A percentile compares a stretch with the other conserved stretches of the same genome.
phyloP scores from a whole-genome alignment of 2,888 invertebrate genomes.

The Spisula solida region DNA sequence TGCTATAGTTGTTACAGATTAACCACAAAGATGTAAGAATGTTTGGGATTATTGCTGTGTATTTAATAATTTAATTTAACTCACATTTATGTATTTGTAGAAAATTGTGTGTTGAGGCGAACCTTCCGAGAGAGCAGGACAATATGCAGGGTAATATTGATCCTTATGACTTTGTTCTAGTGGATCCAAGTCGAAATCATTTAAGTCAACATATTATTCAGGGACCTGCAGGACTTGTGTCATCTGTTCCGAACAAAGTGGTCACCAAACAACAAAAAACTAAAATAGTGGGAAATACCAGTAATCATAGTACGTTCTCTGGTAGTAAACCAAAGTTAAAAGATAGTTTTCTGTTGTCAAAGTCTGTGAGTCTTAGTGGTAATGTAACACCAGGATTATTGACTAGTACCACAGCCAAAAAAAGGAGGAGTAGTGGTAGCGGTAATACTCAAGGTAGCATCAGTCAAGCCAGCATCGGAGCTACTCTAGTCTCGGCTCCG shows the following conservation, averaged over 20 bases:
- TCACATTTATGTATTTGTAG: conserved; percentile 73
- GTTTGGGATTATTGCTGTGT: too few relatives aligned
- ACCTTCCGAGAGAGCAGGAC: conserved; percentile 83
- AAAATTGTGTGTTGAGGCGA: conserved; percentile 86
- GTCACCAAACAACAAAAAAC: conserved; percentile 78
- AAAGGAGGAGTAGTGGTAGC: conserved; percentile 80
- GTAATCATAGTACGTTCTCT: conserved; percentile 37
- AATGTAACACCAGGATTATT: conserved; percentile 41
- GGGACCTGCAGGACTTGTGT: conserved; percentile 43
- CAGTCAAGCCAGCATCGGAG: conserved; percentile 54
- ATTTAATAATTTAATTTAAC: not conserved
- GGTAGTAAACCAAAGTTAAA: conserved; percentile 74
- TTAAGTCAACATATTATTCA: conserved; percentile 59
- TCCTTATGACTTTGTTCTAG: conserved; percentile 84
- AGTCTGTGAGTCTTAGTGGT: conserved; percentile 56
- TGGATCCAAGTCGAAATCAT: conserved; percentile 69
- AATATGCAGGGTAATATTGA: conserved; percentile 80
- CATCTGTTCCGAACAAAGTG: conserved; percentile 68
- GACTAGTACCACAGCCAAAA: conserved; percentile 68
- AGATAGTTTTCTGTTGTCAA: conserved; percentile 67
- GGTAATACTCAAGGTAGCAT: conserved; percentile 51
- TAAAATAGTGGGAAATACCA: conserved; percentile 26
- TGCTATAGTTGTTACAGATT: too few relatives aligned
- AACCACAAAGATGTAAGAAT: too few relatives aligned
- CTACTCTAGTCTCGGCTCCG: conserved; percentile 67